phyloP scores from a whole-genome alignment of 1,140 invertebrate species.

The Drosophila subobscura region DNA sequence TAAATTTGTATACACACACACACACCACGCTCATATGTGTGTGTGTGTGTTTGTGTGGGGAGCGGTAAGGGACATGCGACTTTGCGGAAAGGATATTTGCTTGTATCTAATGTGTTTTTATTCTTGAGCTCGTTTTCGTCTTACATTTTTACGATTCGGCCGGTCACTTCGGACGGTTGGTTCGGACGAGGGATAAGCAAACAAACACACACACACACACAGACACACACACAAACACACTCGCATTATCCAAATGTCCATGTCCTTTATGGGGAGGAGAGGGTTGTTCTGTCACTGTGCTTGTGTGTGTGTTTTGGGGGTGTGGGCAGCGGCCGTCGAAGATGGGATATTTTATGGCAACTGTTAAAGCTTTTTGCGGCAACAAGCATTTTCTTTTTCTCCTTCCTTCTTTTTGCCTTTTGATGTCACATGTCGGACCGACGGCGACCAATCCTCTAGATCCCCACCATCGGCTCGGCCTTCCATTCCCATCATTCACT shows the following conservation, averaged over 20 bases:
- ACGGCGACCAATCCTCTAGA: background rate
- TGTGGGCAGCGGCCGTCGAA: conserved; percentile 16
- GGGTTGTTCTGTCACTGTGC: conserved; percentile 54
- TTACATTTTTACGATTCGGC: conserved; percentile 78
- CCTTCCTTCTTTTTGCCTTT: conserved; percentile 38
- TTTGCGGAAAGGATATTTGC: conserved; percentile 74
- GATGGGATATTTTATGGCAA: conserved; percentile 73
- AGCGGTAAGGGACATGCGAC: conserved; percentile 57
- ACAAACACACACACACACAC: conserved; percentile 12
- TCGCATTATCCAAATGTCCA: conserved; percentile 37
- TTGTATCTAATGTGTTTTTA: conserved; percentile 82
- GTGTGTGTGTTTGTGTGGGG: conserved; percentile 26
- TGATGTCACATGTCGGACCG: conserved; percentile 44
- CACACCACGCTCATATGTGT: conserved; percentile 7
- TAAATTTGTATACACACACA: conserved; percentile 74
- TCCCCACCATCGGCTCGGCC: background rate
- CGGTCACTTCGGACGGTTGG: conserved; percentile 65
- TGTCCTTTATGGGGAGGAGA: conserved; percentile 47
- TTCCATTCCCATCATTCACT: conserved; percentile 42
- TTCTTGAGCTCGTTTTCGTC: conserved; percentile 79
- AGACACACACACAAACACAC: conserved; percentile 2
- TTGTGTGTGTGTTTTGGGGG: conserved; percentile 33
- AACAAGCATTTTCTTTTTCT: conserved; percentile 46
- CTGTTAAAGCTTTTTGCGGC: conserved; percentile 61
- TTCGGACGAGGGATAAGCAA: conserved; percentile 60